phyloP scores from a whole-genome alignment of 2,888 invertebrate species.

The Kryphioiulus occultus region DNA sequence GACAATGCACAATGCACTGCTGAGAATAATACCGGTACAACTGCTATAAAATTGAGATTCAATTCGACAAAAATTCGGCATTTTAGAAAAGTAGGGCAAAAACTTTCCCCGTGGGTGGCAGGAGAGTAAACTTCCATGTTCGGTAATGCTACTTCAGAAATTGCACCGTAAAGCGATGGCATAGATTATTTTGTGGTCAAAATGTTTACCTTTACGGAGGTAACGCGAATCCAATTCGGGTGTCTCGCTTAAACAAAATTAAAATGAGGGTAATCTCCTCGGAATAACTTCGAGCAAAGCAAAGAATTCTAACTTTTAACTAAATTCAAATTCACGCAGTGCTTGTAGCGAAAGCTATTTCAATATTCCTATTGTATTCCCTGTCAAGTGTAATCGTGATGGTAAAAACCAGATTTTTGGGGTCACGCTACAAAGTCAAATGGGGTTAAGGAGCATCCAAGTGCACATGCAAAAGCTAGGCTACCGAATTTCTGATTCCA shows the following conservation, averaged over 20 bases:
- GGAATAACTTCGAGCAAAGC: too few species aligned
- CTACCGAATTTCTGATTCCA: not conserved
- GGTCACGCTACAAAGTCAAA: slow-evolving; percentile 5
- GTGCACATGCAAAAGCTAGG: not conserved
- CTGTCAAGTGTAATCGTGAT: not conserved
- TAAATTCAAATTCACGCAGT: too few species aligned
- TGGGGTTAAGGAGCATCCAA: not conserved
- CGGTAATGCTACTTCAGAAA: not conserved
- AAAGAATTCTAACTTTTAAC: too few species aligned
- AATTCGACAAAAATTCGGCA: not conserved
- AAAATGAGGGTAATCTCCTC: not conserved
- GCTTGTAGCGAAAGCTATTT: too few species aligned
- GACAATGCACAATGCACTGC: slow-evolving; percentile 21
- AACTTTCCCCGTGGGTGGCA: not conserved
- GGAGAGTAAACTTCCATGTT: not conserved
- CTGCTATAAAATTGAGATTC: not conserved
- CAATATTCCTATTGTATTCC: not conserved
- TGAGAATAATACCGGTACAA: not conserved
- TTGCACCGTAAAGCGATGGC: not conserved
- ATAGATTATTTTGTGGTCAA: not conserved
- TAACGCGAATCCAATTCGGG: not conserved
- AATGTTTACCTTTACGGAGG: not conserved
- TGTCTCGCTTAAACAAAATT: not conserved
- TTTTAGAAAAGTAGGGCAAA: not conserved
- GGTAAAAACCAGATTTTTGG: not conserved